Evolutionary conservation across 2,888 invertebrate species (phyloP), one percentile per base, ranked within the genome.

Genomic region (Diabrotica balteata): DNA sequence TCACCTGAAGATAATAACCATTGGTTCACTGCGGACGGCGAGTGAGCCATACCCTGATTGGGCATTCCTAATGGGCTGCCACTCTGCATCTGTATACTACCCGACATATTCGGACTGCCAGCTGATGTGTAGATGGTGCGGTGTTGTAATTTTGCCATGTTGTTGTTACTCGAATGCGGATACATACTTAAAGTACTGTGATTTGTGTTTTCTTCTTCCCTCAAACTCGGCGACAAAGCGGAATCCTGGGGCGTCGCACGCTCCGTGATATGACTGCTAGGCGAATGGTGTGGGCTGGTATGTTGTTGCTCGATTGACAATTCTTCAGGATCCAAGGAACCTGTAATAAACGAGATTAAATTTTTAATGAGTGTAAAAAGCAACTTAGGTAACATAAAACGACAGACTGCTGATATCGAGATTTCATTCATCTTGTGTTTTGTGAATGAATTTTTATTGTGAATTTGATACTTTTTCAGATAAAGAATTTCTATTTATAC

Each of bases 281-380:
- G 81, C 51, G 81, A 81, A 54, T 80, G 81, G 66, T 66, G 55
- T 74, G 76, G 60, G 73, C 76, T 62, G 71, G 73, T 43, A 82
- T 82, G 85, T 71, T 84, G 88, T 79, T 84, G 89, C 79, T 90
- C 90, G 81, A 93, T 85, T 47, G 93, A 91, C 22, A 93, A 84
- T 82, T 93, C 93, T 83, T 93, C 93, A 78, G 92, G 91, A 80
- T 92, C 90, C 83, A 93, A 86, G 77, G 92, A 90, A 86, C 93
- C 93, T 93, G 87, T 49, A 88, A 62, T 55, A 55, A 68, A 62
- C 49, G 53, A 49, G n/a, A 43, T 54, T 54, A 54, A 7, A 9
- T n/a, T 59, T 54, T 42, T 43, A 54, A 43, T 43, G 42, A 61
- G 62, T 45, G 58, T 49, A 62, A 53, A 62, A 42, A 54, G 59